Evolutionary conservation across 2,113 vertebrate species (phyloP), one percentile per base, ranked within the genome.

Genomic region (Dasypus novemcinctus): DNA sequence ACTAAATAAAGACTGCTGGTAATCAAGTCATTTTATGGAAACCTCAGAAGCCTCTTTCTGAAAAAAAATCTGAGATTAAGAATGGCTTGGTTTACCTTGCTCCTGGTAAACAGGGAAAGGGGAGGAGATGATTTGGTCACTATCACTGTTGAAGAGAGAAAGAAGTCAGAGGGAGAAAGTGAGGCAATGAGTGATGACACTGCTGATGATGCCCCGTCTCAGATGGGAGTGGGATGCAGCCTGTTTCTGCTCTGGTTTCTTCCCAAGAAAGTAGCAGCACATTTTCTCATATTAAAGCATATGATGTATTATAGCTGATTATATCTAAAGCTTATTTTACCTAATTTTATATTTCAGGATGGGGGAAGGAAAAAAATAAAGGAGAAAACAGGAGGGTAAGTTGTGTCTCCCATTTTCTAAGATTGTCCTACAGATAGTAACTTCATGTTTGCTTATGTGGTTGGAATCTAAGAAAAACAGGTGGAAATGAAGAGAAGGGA

Each of bases 41-140:
- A 95, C 63, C 84, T 88, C 52, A 74, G 66, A 63, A 78, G 89
- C 33, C 33, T 93, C 76, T 69, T 91, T 96, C 66, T 71, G 21
- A 71, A 94, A 97, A 57, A 54, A 85, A 63, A 21, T 20, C 27
- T 57, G 38, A 54, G 86, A 57, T 57, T 74, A 76, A 90, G 43
- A 95, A 27, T n/a, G 69, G n/a, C 46, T 75, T 74, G 29, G 54
- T 74, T 94, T 87, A 74, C 57, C 43, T 63, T 87, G 74, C 41
- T 93, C 7, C 33, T 31, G 41, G 33, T 14, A 52, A 81, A 71
- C 3, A 15, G 52, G 81, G 81, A 36, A 18, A 84, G 52, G 46
- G n/a, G 23, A 93, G 46, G 96, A 21, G 57, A 84, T 41, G 84
- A 54, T 11, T 54, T 0, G 18, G 46, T 84, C 64, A 33, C 36